Percentiles rank a stretch among this genome's conserved stretches.
phyloP scores from a whole-genome alignment of 2,113 vertebrate genomes.

The Acrocephalus kingi region DNA sequence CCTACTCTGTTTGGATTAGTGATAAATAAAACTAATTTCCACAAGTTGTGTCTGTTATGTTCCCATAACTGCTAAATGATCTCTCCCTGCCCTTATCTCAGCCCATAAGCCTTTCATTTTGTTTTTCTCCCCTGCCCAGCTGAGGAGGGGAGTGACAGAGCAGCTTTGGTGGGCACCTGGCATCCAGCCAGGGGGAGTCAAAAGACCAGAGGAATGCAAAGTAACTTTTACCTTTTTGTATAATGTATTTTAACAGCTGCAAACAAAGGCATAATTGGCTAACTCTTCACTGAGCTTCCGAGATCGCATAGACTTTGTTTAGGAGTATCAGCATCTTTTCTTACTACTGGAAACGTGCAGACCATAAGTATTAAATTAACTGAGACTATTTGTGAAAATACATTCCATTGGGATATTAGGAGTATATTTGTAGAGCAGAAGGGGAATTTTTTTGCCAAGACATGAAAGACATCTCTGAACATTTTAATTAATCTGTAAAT shows the following conservation, averaged over 20 bases:
- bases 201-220: neutral
- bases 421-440: neutral
- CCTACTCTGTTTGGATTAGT: neutral
- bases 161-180: neutral
- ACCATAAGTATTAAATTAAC: neutral
- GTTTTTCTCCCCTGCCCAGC: neutral
- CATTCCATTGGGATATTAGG: conserved; percentile 3
- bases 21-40: neutral
- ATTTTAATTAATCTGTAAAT: conserved; percentile 51
- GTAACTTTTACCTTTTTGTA: neutral
- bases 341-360: neutral
- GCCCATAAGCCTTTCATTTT: neutral
- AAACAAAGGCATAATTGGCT: neutral
- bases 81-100: neutral
- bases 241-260: neutral
- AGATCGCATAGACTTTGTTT: neutral
- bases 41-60: neutral
- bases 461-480: neutral
- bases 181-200: neutral
- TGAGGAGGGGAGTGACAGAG: neutral
- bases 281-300: neutral
- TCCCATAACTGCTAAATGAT: neutral
- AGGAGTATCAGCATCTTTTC: neutral
- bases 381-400: conserved; percentile 13
- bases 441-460: neutral